Conservation (phyloP, 2,113 vertebrate genomes). For the Solenodon paradoxus region DNA sequence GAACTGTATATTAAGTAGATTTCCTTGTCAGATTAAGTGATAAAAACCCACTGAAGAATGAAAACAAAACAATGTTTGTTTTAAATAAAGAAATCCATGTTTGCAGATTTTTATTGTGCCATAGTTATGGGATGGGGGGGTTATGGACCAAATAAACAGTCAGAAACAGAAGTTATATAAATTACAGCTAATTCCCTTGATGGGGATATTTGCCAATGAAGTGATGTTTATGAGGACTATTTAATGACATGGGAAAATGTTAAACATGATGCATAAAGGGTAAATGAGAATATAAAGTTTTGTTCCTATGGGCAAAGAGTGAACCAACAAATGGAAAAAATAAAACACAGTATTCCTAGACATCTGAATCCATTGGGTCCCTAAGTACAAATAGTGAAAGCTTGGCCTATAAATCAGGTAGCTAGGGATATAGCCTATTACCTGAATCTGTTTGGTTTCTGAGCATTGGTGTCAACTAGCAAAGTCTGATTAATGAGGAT, state of each 20-base stretch:
- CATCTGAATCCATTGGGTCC: background rate
- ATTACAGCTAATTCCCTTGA: background rate
- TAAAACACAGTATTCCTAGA: background rate
- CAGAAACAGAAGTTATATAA: background rate
- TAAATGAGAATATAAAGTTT: background rate
- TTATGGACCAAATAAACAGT: background rate
- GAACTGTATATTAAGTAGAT: too few species aligned
- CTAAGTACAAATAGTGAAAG: background rate
- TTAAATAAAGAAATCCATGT: slow-evolving; percentile 8
- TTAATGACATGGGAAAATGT: background rate
- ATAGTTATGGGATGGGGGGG: background rate
- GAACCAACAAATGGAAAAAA: background rate
- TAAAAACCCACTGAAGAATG: background rate
- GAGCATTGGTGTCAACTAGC: background rate
- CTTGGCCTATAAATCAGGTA: background rate
- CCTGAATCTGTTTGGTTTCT: background rate
- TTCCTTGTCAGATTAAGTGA: too few species aligned
- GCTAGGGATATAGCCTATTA: background rate
- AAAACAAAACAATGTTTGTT: background rate
- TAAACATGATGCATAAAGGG: background rate
- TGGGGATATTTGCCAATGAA: background rate
- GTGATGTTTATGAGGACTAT: background rate
- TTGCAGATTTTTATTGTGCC: background rate
- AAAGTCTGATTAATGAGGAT: slow-evolving; percentile 1
- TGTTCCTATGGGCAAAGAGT: background rate